Conservation (phyloP, 2,113 vertebrate genomes). For the Ailurus styani region DNA sequence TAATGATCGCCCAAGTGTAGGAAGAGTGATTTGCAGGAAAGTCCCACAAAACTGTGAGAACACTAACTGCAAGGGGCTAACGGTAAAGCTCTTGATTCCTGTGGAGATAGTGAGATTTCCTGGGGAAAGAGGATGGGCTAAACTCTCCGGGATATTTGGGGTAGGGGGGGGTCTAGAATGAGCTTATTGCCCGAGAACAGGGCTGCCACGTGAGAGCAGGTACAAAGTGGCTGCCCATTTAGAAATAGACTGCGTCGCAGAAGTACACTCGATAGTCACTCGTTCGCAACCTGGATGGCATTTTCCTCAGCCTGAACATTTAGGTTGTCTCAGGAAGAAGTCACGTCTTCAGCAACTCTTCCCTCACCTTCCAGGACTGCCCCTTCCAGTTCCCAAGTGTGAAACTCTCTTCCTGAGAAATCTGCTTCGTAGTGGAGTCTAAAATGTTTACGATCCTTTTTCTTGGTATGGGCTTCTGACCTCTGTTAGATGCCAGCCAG, state of each 20-base stretch:
- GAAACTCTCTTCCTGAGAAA: not conserved
- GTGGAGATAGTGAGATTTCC: not conserved
- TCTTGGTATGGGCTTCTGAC: not conserved
- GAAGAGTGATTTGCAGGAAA: not conserved
- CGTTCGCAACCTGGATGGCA: not conserved
- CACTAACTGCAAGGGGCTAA: not conserved
- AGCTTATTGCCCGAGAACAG: not conserved
- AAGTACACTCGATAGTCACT: not conserved
- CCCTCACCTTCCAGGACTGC: not conserved
- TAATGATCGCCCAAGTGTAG: not conserved
- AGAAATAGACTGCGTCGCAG: not conserved
- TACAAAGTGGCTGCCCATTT: not conserved
- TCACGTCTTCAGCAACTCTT: not conserved
- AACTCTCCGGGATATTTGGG: not conserved
- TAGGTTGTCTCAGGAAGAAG: not conserved
- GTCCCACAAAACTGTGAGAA: not conserved
- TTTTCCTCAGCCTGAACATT: not conserved
- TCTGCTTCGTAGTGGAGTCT: not conserved
- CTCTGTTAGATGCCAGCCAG: not conserved
- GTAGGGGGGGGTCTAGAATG: not conserved
- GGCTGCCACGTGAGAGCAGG: not conserved
- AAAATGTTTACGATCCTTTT: not conserved
- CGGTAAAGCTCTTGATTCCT: not conserved
- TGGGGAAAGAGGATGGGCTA: too few species aligned
- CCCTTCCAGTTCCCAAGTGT: too few species aligned